Base-by-base conservation (phyloP, 2,113 vertebrate genomes). In the Anarhynchus alexandrinus region DNA sequence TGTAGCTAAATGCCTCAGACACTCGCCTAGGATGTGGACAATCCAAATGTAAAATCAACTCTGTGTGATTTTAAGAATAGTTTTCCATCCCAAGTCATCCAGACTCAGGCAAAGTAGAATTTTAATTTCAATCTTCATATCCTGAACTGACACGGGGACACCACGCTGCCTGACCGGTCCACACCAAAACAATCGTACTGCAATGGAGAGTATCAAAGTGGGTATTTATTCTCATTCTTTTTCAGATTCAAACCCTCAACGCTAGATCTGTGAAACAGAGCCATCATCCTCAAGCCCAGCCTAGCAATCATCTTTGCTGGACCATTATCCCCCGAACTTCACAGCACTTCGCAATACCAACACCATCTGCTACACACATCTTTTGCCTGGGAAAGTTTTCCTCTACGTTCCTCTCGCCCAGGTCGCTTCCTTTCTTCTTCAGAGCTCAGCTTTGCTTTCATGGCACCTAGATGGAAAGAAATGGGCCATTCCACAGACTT, bases 151-250 rank as follows among this genome's bases (percentile, higher is more conserved):
- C 17, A 36, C 0, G 1, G 20, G 34, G 55, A 61, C 45, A 38
- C 42, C 26, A 52, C 0, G 0, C 29, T 57, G 34, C 73, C 4
- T 11, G 51, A 22, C 15, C 1, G 1, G 54, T 22, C 27, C 27
- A 18, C 26, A 29, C 16, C 36, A 27, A 57, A 66, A 52, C 26
- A 22, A 45, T 10, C 0, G 0, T 17, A 19, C 29, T 57, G 16
- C 61, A 61, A 22, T 16, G 26, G 45, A 64, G 47, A 79, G 29
- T 17, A 79, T 9, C 32, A 11, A 80, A 69, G 30, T 7, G 13
- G 23, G 4, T 42, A 38, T 25, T 43, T 62, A 38, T 30, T 69
- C 42, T 42, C 36, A 22, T 45, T 58, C 25, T 12, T 17, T 52
- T 92, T 65, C 61, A 85, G 51, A 58, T 42, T 70, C 51, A 92